phyloP scores from a whole-genome alignment of 2,888 invertebrate species.

The Fragum fragum region DNA sequence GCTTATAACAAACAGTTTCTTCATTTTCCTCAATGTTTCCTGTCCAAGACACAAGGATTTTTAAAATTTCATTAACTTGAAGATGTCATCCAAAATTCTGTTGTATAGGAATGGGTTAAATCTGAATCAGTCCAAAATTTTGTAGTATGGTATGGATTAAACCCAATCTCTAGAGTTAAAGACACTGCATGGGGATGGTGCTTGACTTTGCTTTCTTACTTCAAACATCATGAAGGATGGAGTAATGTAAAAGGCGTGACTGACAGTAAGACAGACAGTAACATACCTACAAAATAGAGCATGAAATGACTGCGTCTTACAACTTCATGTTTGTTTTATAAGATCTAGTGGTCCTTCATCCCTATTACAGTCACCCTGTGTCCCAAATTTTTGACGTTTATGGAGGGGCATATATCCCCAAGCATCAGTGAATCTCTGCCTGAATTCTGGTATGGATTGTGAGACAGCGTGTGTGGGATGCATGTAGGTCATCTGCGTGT shows the following conservation, averaged over 20 bases:
- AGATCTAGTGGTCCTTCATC: conserved; percentile 61
- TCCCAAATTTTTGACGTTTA: conserved; percentile 64
- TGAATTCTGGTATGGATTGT: conserved; percentile 50
- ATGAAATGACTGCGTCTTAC: neutral
- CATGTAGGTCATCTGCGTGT: conserved; percentile 27
- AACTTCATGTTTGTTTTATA: conserved; percentile 40
- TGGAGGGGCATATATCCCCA: conserved; percentile 62
- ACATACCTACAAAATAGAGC: too few relatives aligned
- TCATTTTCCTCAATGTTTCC: too few relatives aligned
- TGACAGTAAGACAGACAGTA: neutral
- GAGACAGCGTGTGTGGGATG: conserved; percentile 16
- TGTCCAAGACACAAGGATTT: too few relatives aligned
- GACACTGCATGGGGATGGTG: too few relatives aligned
- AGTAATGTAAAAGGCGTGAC: neutral
- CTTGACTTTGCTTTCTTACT: neutral
- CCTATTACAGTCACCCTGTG: conserved; percentile 36
- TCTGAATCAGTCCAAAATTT: too few relatives aligned
- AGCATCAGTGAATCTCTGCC: conserved; percentile 55
- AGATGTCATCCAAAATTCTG: too few relatives aligned
- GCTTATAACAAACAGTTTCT: too few relatives aligned
- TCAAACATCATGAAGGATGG: neutral
- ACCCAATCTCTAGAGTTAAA: too few relatives aligned
- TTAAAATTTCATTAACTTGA: too few relatives aligned
- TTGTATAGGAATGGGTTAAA: too few relatives aligned
- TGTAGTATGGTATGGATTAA: too few relatives aligned